Evolutionary conservation across 2,888 invertebrate genomes (phyloP), one percentile per base, ranked within the genome.

Genomic region (Coelogynopora nodosa): DNA sequence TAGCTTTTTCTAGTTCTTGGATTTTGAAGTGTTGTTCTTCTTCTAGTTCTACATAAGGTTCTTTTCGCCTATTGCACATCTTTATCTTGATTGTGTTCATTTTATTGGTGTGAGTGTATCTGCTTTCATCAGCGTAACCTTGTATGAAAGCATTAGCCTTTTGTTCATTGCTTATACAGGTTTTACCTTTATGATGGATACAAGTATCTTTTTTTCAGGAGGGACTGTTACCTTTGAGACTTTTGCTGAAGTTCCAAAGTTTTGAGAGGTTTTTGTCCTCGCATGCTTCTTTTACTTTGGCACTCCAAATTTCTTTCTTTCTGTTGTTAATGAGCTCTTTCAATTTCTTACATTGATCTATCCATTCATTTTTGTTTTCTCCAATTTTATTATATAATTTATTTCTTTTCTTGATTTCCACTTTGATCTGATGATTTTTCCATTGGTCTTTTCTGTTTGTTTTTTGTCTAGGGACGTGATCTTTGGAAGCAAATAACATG

Each of bases 101-200:
- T 18, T 49, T 18, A 13, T 49, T 49, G 18, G 5, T 49, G 49
- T 49, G 49, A 49, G 49, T 49, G 18, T 49, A 49, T 49, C 5
- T 49, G 18, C 49, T 49, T 49, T 49, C 49, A 49, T 49, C 49
- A 49, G 49, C 18, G 5, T 49, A 74, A n/a, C 74, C 74, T 74
- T 74, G 74, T n/a, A 74, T 74, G 74, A 74, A 74, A 74, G 74
- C 74, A 74, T 74, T 74, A n/a, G 74, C 74, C 27, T 74, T 74
- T 74, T 74, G 74, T 74, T 74, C 74, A 74, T 74, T 74, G 74
- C 74, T 74, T 10, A 74, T 74, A 26, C 74, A 74, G 23, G 74
- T 74, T 74, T 74, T 74, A 5, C 74, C 74, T 74, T 26, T 74
- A 23, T 74, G 74, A 5, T 74, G 18, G 23, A 74, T 74, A n/a